These are phyloP conservation scores for Aspidoscelis tigris DNA, from an alignment of 2,113 vertebrate species.

Conservation along the genomic window DNA sequence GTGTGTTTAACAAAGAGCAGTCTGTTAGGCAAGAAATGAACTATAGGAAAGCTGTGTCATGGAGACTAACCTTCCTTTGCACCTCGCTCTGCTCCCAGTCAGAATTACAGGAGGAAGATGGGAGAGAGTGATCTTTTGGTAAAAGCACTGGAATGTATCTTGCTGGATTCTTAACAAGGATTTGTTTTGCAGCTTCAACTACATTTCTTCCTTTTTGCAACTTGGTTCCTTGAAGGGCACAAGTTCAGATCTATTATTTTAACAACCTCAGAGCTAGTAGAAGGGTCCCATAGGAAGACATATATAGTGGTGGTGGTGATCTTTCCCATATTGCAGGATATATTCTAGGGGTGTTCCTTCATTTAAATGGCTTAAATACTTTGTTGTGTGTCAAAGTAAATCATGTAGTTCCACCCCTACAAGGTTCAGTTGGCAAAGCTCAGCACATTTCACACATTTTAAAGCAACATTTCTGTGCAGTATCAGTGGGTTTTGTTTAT, in stretches of 20 bases:
- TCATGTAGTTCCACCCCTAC: neutral
- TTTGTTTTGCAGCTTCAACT: neutral
- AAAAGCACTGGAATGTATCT: slow-evolving; percentile 1
- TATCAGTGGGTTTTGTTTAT: slow-evolving; percentile 13
- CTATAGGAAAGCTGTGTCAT: too few species aligned
- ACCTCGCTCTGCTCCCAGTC: neutral
- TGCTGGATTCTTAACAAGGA: neutral
- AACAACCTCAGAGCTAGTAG: neutral
- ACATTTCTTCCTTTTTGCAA: slow-evolving; percentile 11
- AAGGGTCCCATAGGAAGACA: slow-evolving; percentile 3
- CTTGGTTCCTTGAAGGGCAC: neutral
- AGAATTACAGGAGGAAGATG: neutral
- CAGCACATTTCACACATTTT: neutral
- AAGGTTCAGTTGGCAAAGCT: slow-evolving; percentile 1
- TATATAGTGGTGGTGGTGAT: neutral
- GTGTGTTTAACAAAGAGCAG: too few species aligned
- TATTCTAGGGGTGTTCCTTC: neutral
- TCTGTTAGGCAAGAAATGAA: too few species aligned
- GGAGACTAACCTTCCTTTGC: neutral
- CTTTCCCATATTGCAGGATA: slow-evolving; percentile 21
- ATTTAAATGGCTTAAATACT: slow-evolving; percentile 14
- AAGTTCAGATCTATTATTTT: slow-evolving; percentile 23
- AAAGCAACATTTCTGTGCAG: neutral
- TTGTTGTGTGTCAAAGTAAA: neutral
- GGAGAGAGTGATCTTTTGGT: neutral